These are phyloP conservation scores for Hyppa rectilinea DNA, from an alignment of 2,888 invertebrate genomes.

Conservation along the genomic window DNA sequence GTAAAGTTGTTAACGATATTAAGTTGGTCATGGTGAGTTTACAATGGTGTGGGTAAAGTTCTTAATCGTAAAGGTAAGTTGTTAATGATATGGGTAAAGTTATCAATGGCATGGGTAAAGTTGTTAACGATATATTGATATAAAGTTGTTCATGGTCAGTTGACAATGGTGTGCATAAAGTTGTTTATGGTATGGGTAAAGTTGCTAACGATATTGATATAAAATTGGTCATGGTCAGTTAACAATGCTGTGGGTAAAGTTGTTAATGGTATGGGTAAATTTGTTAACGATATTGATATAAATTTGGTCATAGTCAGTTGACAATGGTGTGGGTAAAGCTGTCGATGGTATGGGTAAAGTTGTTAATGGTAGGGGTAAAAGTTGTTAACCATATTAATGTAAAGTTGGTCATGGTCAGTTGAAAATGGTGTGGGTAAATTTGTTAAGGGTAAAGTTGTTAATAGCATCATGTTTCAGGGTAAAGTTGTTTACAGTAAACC, in stretches of 20 bases:
- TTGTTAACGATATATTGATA: not conserved
- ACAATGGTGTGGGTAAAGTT: not conserved
- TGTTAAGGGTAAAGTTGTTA: not conserved
- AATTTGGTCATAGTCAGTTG: not conserved
- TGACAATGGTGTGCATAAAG: not conserved
- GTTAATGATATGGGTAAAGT: not conserved
- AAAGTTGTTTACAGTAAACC: constrained; percentile 15
- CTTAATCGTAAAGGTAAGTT: not conserved
- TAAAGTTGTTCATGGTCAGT: too few relatives aligned
- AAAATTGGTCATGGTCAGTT: too few relatives aligned
- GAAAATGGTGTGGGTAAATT: not conserved
- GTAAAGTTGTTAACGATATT: not conserved
- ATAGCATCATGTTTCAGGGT: not conserved
- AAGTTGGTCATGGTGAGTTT: not conserved
- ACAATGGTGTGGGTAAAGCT: not conserved
- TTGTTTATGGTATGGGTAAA: not conserved
- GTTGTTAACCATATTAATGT: not conserved
- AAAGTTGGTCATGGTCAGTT: too few relatives aligned
- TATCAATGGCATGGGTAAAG: not conserved
- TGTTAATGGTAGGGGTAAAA: not conserved
- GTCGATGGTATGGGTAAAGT: accelerated
- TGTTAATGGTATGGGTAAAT: not conserved
- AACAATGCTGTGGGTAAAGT: too few relatives aligned
- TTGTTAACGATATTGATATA: not conserved
- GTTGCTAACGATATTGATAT: too few relatives aligned